Base-by-base conservation (phyloP, 1,140 invertebrate genomes). In the Drosophila sturtevanti region DNA sequence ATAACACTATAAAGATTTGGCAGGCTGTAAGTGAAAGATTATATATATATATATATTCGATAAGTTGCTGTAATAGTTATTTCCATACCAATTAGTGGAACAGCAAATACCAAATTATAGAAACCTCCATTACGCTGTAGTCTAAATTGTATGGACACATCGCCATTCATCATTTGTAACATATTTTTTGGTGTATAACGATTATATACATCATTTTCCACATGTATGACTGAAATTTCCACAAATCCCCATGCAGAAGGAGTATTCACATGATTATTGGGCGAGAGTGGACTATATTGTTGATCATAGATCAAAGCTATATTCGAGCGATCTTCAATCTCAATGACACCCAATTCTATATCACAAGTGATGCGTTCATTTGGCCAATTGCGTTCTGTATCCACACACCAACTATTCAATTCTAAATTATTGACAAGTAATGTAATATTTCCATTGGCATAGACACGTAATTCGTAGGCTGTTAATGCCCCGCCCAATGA, bases 341-440 rank as follows among this genome's bases (percentile, higher is more conserved):
- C 21, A n/a, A 70, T 58, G 10, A 90, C 24, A 24, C 90, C 85
- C 41, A 91, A 16, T 7, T 84, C 48, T 6, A 91, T 74, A 24
- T 78, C 77, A 38, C 90, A 91, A 12, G 60, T 59, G 10, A 91
- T 61, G 1, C 66, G 71, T 58, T 91, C 90, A 35, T 77, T 75
- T 10, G 90, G 90, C 90, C 90, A 91, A 65, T 91, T 90, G 9
- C 70, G 69, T 9, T 76, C 74, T 2, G 63, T 68, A 64, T 91
- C 79, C 54, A 87, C 70, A 48, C 90, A 91, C 89, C 85, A 90
- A 7, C 68, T 85, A n/a, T 34, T 58, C 22, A 90, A 27, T 63
- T 81, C 76, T 1, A 77, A 63, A 24, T 91, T 81, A 9, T 52
- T 62, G 12, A 59, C 69, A 18, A 77, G 48, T 6, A 91, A 12